Percentiles rank a stretch among this genome's conserved stretches.
Evolutionary conservation across 2,888 invertebrate genomes (phyloP).

Genomic region (Drosophila affinis): DNA sequence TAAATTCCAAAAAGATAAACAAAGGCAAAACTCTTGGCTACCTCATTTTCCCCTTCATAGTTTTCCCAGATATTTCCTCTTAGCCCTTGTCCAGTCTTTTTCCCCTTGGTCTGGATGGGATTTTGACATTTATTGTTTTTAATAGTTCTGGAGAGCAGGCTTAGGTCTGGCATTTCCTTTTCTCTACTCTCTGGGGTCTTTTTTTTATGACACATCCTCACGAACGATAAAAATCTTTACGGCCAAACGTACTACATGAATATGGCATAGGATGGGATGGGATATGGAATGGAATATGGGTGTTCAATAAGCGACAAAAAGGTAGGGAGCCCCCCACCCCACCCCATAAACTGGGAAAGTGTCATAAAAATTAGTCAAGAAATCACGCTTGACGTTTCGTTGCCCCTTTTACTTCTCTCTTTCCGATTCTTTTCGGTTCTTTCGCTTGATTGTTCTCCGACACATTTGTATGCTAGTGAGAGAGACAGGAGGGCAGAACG

Average conservation of each 20-base stretch:
- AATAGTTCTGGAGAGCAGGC: slow-evolving; percentile 54
- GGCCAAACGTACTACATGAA: slow-evolving; percentile 37
- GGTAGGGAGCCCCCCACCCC: slow-evolving; percentile 8
- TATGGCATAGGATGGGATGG: slow-evolving; percentile 8
- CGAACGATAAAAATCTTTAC: slow-evolving; percentile 66
- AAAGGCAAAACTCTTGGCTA: slow-evolving; percentile 2
- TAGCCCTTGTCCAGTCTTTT: slow-evolving; percentile 39
- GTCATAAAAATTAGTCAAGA: slow-evolving; percentile 79
- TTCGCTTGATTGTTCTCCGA: slow-evolving; percentile 74
- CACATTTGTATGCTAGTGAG: slow-evolving; percentile 78
- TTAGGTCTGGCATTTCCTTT: not conserved
- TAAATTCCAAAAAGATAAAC: not conserved
- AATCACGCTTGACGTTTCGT: slow-evolving; percentile 61
- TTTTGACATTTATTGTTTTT: slow-evolving; percentile 80
- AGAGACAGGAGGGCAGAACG: slow-evolving; percentile 34
- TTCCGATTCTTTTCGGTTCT: slow-evolving; percentile 54
- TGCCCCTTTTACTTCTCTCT: slow-evolving; percentile 15
- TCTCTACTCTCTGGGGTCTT: not conserved
- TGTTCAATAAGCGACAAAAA: slow-evolving; percentile 47
- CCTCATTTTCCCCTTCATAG: slow-evolving; percentile 23
- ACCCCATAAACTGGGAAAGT: slow-evolving; percentile 75
- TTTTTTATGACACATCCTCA: slow-evolving; percentile 60
- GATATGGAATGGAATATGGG: slow-evolving; percentile 23
- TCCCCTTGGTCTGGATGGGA: slow-evolving; percentile 28
- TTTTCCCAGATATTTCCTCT: slow-evolving; percentile 22